Conservation (phyloP, 2,797 vertebrate genomes). For the Antennarius maculatus region DNA sequence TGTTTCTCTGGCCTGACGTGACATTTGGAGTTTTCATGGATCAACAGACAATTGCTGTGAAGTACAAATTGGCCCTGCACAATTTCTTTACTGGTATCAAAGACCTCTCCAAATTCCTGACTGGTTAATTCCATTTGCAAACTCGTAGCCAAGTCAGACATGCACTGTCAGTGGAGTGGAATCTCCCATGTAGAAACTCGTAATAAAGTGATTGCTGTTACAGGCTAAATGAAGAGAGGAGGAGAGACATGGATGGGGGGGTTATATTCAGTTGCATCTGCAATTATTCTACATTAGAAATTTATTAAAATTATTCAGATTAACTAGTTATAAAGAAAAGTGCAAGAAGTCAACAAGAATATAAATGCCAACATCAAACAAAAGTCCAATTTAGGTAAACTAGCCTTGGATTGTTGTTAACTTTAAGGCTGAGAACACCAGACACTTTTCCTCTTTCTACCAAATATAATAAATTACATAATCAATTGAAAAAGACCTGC, state of each 20-base stretch:
- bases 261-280: constrained; percentile 18
- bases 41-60: constrained; percentile 59
- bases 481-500: too few species aligned
- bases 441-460: too few species aligned
- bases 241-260: constrained; percentile 7
- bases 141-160: constrained; percentile 51
- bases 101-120: constrained; percentile 67
- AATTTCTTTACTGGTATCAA: constrained; percentile 59
- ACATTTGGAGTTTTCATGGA: constrained; percentile 67
- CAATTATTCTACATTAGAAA: constrained; percentile 43
- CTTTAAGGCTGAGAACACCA: too few species aligned
- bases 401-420: too few species aligned
- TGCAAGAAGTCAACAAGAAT: constrained; percentile 24
- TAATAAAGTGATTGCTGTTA: constrained; percentile 63
- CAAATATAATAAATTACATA: too few species aligned
- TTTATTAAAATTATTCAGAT: background rate
- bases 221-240: constrained; percentile 26
- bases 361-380: constrained; percentile 19
- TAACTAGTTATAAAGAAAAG: constrained; percentile 30
- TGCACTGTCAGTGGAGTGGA: constrained; percentile 58
- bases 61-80: constrained; percentile 61
- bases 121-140: constrained; percentile 66
- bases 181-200: constrained; percentile 67
- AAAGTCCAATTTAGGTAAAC: constrained; percentile 2
- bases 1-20: constrained; percentile 51